phyloP scores from a whole-genome alignment of 2,888 invertebrate species.

The Coenonympha glycerion region DNA sequence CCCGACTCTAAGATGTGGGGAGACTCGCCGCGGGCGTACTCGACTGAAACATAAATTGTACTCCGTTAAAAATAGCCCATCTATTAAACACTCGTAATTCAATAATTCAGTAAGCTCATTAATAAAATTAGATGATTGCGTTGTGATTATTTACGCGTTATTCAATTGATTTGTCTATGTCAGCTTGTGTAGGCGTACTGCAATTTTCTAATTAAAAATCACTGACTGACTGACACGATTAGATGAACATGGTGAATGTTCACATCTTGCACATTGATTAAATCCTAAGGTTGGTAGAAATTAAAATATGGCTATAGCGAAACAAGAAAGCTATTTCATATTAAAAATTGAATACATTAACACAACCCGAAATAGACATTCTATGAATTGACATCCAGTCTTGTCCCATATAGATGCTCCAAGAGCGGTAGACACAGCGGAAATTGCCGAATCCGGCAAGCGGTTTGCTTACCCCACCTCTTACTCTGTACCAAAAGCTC shows the following conservation, averaged over 20 bases:
- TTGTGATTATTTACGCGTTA: not conserved
- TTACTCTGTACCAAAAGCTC: too few relatives aligned
- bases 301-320: too few relatives aligned
- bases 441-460: conserved; percentile 2
- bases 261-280: too few relatives aligned
- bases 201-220: too few relatives aligned
- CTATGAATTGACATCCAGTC: not conserved
- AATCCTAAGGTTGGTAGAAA: too few relatives aligned
- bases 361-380: not conserved
- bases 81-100: not conserved
- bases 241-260: too few relatives aligned
- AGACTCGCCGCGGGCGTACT: conserved; percentile 85
- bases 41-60: conserved; percentile 75
- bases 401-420: not conserved
- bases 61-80: not conserved
- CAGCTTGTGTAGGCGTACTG: not conserved
- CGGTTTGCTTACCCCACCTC: not conserved
- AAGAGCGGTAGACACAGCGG: not conserved
- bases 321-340: too few relatives aligned
- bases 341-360: not conserved
- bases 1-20: conserved; percentile 83
- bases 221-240: too few relatives aligned
- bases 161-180: not conserved
- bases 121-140: not conserved
- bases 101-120: not conserved